phyloP scores from a whole-genome alignment of 2,113 vertebrate species.

The Archocentrus centrarchus region DNA sequence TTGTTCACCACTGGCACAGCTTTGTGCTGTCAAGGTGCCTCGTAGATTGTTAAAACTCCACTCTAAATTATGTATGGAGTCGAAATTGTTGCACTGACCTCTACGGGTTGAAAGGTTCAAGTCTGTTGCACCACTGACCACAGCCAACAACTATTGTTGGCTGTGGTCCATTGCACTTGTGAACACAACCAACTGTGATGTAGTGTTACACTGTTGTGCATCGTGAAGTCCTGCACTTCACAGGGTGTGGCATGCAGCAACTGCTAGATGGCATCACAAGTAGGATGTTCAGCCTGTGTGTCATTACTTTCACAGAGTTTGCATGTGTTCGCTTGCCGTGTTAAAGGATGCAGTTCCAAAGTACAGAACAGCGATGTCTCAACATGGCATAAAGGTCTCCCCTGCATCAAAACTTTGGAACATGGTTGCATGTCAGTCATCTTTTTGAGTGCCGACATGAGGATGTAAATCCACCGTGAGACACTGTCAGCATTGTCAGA shows the following conservation, averaged over 20 bases:
- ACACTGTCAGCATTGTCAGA: constrained; percentile 20
- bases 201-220: constrained; percentile 63
- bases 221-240: constrained; percentile 68
- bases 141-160: constrained; percentile 59
- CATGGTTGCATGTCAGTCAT: constrained; percentile 72
- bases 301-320: constrained; percentile 38
- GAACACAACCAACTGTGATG: constrained; percentile 70
- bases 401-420: constrained; percentile 69
- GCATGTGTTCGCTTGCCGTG: constrained; percentile 67
- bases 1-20: constrained; percentile 73
- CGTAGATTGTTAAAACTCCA: constrained; percentile 68
- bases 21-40: constrained; percentile 73
- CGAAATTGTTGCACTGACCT: constrained; percentile 77
- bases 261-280: constrained; percentile 52
- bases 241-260: constrained; percentile 71
- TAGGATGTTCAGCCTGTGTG: constrained; percentile 61
- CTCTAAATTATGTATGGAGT: constrained; percentile 55
- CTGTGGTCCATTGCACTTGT: constrained; percentile 70
- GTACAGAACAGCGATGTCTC: constrained; percentile 50
- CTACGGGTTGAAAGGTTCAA: constrained; percentile 81
- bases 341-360: constrained; percentile 57
- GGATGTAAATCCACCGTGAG: constrained; percentile 20
- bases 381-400: constrained; percentile 57
- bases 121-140: constrained; percentile 71
- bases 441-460: constrained; percentile 45